A percentile compares a stretch with the other conserved stretches of the same genome.
Evolutionary conservation across 1,140 invertebrate genomes (phyloP).

Genomic region (Piezodorus guildinii): DNA sequence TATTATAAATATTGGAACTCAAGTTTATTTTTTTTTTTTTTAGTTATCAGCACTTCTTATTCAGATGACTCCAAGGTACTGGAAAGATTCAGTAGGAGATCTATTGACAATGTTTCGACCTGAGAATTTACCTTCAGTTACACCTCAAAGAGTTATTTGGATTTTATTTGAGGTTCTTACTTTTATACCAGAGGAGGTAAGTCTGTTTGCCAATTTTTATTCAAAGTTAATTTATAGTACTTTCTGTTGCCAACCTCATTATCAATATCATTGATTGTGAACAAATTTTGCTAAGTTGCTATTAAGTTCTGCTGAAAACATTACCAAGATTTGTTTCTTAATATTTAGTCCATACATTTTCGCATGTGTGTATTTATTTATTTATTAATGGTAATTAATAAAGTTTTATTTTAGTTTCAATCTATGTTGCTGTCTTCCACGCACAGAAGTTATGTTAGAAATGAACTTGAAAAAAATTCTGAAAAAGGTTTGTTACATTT

Average conservation of each 20-base stretch:
- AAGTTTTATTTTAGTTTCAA: constrained; percentile 38
- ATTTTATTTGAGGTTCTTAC: constrained; percentile 59
- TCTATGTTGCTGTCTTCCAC: constrained; percentile 36
- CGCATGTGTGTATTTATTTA: no score
- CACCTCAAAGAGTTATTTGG: constrained; percentile 40
- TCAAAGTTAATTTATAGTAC: no score
- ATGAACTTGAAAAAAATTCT: constrained; percentile 37
- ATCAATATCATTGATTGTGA: no score
- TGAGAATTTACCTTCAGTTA: constrained; percentile 43
- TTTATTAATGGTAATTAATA: no score
- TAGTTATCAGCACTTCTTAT: constrained; percentile 55
- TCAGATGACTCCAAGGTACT: constrained; percentile 46
- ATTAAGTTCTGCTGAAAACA: no score
- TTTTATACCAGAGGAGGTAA: constrained; percentile 70
- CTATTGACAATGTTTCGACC: constrained; percentile 50
- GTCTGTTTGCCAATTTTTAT: no score
- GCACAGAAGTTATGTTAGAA: constrained; percentile 35
- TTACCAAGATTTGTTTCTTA: no score
- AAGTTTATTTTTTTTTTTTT: constrained; percentile 32
- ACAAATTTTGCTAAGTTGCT: no score
- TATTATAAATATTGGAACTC: no score
- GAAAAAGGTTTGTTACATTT: constrained; percentile 28
- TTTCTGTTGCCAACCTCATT: no score
- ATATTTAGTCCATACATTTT: no score
- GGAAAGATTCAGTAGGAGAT: constrained; percentile 51